Base-by-base conservation (phyloP, 2,888 invertebrate species). In the Drosophila helvetica region DNA sequence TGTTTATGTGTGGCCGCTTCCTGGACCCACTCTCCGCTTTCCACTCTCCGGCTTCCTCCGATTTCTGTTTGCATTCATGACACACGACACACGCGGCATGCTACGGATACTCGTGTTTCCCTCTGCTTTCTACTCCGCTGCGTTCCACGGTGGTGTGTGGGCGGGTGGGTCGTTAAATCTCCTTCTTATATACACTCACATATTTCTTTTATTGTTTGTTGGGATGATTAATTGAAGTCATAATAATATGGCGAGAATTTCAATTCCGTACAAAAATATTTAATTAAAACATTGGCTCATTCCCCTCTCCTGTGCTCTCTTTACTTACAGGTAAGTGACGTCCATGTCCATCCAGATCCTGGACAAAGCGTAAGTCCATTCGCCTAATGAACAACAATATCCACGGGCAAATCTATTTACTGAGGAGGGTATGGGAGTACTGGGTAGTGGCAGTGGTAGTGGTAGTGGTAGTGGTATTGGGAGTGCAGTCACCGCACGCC, bases 161-260 rank as follows among this genome's bases (percentile, higher is more conserved):
- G 12, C 19, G 19, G 19, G 22, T 27, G 27, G 27, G 18, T 50
- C 63, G 43, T 64, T 64, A 63, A 63, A 63, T 63, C 38, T 43
- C 48, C 68, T 68, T 68, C 48, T 22, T 57, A 64, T 73, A 56
- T 73, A 73, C 67, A 65, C 67, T 50, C 58, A 42, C 47, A 55
- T 72, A 52, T 66, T 66, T 84, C 74, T 61, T 66, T 79, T 85
- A 79, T 88, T 89, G 83, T 89, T 88, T 78, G 79, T 74, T 64
- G 70, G 78, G 74, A 90, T 90, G 89, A 89, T 89, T 89, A 88
- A 89, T 89, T 88, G 87, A 78, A 87, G 90, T 80, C 89, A 80
- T 74, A 77, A 69, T 56, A 57, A 79, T 80, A 77, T 80, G 80
- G 75, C 65, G 68, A 73, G 86, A 78, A 80, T 88, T 83, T 86